Base-by-base conservation (phyloP, 2,888 invertebrate genomes). In the Yponomeuta plumbellus region DNA sequence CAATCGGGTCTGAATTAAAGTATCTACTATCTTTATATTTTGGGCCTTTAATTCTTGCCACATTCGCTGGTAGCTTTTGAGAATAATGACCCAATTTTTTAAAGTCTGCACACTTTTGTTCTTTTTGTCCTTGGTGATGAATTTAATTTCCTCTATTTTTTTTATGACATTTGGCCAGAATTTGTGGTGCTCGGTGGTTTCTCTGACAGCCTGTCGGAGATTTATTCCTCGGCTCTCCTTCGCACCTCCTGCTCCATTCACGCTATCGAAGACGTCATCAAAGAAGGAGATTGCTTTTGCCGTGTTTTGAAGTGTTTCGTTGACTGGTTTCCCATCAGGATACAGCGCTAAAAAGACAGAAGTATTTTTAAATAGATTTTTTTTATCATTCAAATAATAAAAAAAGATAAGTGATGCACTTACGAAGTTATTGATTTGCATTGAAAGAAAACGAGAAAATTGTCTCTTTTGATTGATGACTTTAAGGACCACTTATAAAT, bases 1-100 rank as follows among this genome's bases (percentile, higher is more conserved):
- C 66, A 23, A 66, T 66, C 17, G 52, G 40, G 26, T 66, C 66
- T 11, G 59, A 59, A 22, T 66, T 66, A 22, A 66, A 66, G 61
- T 66, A 66, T 61, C 61, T 39, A 11, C 21, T 20, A 66, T 44
- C 22, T 66, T 66, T 34, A 61, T 44, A 44, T 52, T 52, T 21
- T 40, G 11, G 20, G 13, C 17, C 44, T 23, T 40, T 11, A 66
- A 44, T 17, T 20, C 11, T 21, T 40, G 59, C 66, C 66, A 66
- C 13, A 66, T n/a, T 40, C 59, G 3, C 39, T 23, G 11, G 21
- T 23, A 44, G 23, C 66, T 66, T 61, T 66, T 66, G 1, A 66
- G 44, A 44, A 61, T 66, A 57, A 20, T 22, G 17, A 61, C 59
- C 39, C 39, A 66, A 44, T 66, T 66, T 40, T 61, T 61, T 20